Evolutionary conservation across 2,888 invertebrate genomes (phyloP), one percentile per base, ranked within the genome.

Genomic region (Chrysina gloriosa): DNA sequence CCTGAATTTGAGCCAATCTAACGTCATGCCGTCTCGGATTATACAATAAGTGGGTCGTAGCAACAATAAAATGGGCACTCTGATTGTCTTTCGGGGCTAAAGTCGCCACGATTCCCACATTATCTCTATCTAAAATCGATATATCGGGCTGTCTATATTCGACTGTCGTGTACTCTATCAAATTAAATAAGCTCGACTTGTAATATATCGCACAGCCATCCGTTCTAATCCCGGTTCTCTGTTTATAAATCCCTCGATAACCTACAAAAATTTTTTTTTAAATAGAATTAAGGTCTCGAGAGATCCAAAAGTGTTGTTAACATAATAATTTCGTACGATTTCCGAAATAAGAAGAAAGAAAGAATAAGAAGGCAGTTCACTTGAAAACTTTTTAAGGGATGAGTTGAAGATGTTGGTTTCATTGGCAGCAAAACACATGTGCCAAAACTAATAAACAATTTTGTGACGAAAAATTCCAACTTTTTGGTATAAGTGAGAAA

Each of bases 141-240:
- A 90, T 79, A n/a, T 85, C 85, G 23, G 89, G 86, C 72, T 87
- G 86, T 74, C 83, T 86, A 77, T 88, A 91, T 82, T 96, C 94
- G 47, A 98, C 92, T 52, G 86, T 86, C 0, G 87, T 82, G 63
- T 89, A 85, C 45, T 90, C 89, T 2, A 90, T 77, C 64, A 95
- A 80, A 45, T 86, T 83, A 74, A 98, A 93, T 65, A 89, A 84
- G 16, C 87, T 83, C 5, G 83, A 80, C 74, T 90, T 92, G 81
- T 89, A 97, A 78, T 94, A 92, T 42, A 97, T 92, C 0, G 97
- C 95, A 82, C 97, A 95, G 0, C 98, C 98, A 83, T 99, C 98
- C 6, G 85, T 84, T 75, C 93, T 89, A 31, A 84, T 84, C 0
- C 93, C 92, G 0, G 96, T 96, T 77, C 95, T 89, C 81, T 92